These are phyloP conservation scores for Protaetia brevitarsis DNA, from an alignment of 1,140 invertebrate species.

Conservation along the genomic window DNA sequence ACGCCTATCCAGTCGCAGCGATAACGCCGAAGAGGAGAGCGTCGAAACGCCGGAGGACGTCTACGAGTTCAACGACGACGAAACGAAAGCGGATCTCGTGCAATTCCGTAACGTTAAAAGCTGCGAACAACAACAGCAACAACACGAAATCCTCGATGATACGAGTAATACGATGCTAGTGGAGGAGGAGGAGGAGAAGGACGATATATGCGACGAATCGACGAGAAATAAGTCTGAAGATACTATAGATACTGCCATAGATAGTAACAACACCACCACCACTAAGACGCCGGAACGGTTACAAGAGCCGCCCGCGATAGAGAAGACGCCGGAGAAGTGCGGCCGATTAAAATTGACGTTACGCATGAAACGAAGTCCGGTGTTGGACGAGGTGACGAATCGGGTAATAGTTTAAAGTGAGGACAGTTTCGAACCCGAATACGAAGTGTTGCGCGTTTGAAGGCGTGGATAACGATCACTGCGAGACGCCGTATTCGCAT, in stretches of 20 bases:
- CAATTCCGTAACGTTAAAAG: constrained; percentile 31
- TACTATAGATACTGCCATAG: constrained; percentile 19
- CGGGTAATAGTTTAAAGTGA: constrained; percentile 70
- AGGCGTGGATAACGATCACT: constrained; percentile 59
- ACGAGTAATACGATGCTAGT: constrained; percentile 26
- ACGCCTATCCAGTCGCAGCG: constrained; percentile 22
- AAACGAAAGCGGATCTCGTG: constrained; percentile 31
- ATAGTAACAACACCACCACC: background rate
- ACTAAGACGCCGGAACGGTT: constrained; percentile 5
- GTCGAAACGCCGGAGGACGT: constrained; percentile 40
- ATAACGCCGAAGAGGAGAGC: constrained; percentile 27
- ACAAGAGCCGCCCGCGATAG: background rate
- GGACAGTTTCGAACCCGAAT: constrained; percentile 67
- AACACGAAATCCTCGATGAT: constrained; percentile 17
- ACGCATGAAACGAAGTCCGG: constrained; percentile 80
- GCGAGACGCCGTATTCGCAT: constrained; percentile 46
- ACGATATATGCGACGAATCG: constrained; percentile 5
- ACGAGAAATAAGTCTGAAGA: constrained; percentile 21
- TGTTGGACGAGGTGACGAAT: constrained; percentile 80
- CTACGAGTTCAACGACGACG: constrained; percentile 53
- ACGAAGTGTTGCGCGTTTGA: constrained; percentile 80
- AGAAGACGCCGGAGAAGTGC: constrained; percentile 44
- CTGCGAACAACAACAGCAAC: constrained; percentile 5
- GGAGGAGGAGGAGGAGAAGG: too few species aligned
- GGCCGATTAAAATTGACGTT: constrained; percentile 72